phyloP scores from a whole-genome alignment of 2,888 invertebrate genomes.

The Odontocolon sp. region DNA sequence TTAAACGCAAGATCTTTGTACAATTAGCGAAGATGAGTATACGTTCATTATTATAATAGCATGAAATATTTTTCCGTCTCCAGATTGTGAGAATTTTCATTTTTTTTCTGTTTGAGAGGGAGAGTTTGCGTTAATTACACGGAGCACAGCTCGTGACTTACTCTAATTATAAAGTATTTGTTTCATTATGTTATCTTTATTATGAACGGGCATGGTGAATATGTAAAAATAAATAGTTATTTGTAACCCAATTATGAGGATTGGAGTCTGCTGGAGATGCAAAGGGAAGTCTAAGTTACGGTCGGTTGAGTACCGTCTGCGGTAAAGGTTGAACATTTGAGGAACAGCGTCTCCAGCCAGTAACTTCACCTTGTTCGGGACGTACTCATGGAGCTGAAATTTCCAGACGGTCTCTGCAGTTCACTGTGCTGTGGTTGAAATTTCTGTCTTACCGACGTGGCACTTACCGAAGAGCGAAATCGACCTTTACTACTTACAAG shows the following conservation, averaged over 20 bases:
- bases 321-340: not conserved
- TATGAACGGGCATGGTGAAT: not conserved
- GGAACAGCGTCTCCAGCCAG: conserved; percentile 15
- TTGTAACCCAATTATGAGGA: not conserved
- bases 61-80: conserved; percentile 15
- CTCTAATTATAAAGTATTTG: conserved; percentile 28
- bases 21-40: conserved; percentile 36
- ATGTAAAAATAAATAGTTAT: not conserved
- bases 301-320: conserved; percentile 45
- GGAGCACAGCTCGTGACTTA: not conserved
- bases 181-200: conserved; percentile 32
- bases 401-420: not conserved
- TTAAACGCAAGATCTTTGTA: conserved; percentile 1
- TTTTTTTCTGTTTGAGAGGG: too few species aligned
- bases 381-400: conserved; percentile 19
- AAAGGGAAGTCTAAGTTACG: not conserved
- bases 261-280: not conserved
- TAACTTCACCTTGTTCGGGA: not conserved
- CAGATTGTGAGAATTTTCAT: conserved; percentile 27
- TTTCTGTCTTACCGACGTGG: conserved; percentile 49
- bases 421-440: not conserved
- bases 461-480: not conserved
- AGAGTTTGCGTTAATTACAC: conserved; percentile 35
- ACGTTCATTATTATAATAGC: conserved; percentile 4
- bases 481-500: not conserved